Evolutionary conservation across 2,797 vertebrate genomes (phyloP), one percentile per base, ranked within the genome.

Genomic region (Pseudocheirus occidentalis): DNA sequence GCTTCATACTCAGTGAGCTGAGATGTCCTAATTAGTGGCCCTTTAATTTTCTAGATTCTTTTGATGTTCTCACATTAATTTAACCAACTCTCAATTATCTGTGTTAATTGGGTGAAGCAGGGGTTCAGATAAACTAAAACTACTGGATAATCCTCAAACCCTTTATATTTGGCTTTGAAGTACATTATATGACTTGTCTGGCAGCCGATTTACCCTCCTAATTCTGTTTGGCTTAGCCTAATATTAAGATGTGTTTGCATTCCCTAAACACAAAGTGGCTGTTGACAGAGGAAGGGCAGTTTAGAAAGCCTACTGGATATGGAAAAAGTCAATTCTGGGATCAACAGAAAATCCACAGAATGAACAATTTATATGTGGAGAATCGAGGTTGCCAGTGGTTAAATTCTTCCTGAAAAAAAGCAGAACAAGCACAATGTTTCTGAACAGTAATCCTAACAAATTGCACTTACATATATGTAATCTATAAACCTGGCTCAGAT

Each of bases 11-110:
- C 56, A 94, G 16, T 55, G 91, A 95, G 53, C 53, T 55, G 54
- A 55, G 66, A 52, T 53, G 46, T 55, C 28, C 40, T 50, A 7
- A 56, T 21, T 34, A 2, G 52, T 58, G 73, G 73, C 46, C 62
- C 62, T 73, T 91, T 62, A 16, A 58, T 66, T 93, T 90, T 95
- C 87, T 50, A 6, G 92, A 59, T 73, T 95, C 62, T 93, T 59
- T 59, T 91, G 56, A 94, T 59, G 10, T 73, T 57, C 90, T 29
- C 62, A 9, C 0, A 0, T n/a, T 53, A 93, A 73, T 55, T 90
- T 24, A 54, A 53, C 3, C 87, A 55, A 4, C 92, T 4, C n/a
- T 13, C 89, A n/a, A 90, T n/a, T 58, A 24, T 87, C 57, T 24
- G 56, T 55, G 16, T 52, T 57, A 5, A 62, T 6, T 27, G 40